phyloP scores from a whole-genome alignment of 2,888 invertebrate genomes.

The Eupithecia subumbrata region DNA sequence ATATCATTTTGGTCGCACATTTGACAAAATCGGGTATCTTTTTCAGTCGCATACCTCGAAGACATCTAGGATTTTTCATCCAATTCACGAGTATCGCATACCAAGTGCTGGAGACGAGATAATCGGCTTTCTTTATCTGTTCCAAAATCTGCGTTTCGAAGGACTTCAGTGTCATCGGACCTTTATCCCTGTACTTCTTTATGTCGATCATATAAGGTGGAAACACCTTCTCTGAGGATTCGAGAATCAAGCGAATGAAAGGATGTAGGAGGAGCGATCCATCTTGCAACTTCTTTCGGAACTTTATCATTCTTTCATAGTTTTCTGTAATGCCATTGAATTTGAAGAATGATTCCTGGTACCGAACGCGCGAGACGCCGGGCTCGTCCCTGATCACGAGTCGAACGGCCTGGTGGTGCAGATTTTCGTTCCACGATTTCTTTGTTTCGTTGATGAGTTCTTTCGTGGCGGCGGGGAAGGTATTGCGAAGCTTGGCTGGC shows the following conservation, averaged over 20 bases:
- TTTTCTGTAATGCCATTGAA: slow-evolving; percentile 85
- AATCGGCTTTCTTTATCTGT: slow-evolving; percentile 73
- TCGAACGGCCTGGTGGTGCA: slow-evolving; percentile 86
- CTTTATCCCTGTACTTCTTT: slow-evolving; percentile 70
- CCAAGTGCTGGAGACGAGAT: slow-evolving; percentile 76
- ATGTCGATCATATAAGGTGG: slow-evolving; percentile 84
- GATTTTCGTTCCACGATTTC: slow-evolving; percentile 83
- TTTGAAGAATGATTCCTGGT: slow-evolving; percentile 82
- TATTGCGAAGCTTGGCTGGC: slow-evolving; percentile 80
- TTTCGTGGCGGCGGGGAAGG: slow-evolving; percentile 81
- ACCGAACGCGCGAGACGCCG: slow-evolving; percentile 77
- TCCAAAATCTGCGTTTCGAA: slow-evolving; percentile 67
- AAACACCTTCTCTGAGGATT: slow-evolving; percentile 78
- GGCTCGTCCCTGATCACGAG: slow-evolving; percentile 85
- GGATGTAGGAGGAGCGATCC: slow-evolving; percentile 86
- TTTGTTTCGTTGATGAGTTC: slow-evolving; percentile 83
- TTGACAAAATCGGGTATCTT: slow-evolving; percentile 69
- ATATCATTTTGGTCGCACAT: slow-evolving; percentile 77
- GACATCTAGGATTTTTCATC: slow-evolving; percentile 78
- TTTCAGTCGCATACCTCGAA: slow-evolving; percentile 70
- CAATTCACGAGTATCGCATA: slow-evolving; percentile 73
- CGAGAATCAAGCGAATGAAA: slow-evolving; percentile 85
- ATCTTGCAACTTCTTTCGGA: slow-evolving; percentile 81
- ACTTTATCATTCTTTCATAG: slow-evolving; percentile 83
- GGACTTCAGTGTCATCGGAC: slow-evolving; percentile 68